phyloP scores from a whole-genome alignment of 2,113 vertebrate genomes.

The Galemys pyrenaicus region DNA sequence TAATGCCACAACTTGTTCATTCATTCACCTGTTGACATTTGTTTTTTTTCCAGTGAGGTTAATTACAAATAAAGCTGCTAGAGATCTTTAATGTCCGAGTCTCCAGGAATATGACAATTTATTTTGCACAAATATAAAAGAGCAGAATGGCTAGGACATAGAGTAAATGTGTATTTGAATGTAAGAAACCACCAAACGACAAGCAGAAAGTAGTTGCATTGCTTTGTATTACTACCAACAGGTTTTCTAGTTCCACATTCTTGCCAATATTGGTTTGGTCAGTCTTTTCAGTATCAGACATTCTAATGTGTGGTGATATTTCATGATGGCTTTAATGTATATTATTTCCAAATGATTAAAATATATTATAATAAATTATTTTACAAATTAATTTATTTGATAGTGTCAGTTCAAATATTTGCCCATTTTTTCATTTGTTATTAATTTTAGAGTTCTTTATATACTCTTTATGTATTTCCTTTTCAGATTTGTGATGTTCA shows the following conservation, averaged over 20 bases:
- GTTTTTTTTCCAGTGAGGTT: neutral
- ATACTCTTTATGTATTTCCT: too few relatives aligned
- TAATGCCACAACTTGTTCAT: too few relatives aligned
- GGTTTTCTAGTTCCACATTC: neutral
- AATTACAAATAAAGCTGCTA: neutral
- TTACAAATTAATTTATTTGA: neutral
- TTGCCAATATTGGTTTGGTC: neutral
- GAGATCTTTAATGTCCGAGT: neutral
- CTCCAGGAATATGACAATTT: neutral
- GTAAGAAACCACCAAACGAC: neutral
- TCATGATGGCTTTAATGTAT: neutral
- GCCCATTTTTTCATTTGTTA: neutral
- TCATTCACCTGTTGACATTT: too few relatives aligned
- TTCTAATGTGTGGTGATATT: too few relatives aligned
- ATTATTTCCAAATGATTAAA: neutral
- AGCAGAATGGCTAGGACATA: neutral
- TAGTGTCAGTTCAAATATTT: neutral
- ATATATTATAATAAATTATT: neutral
- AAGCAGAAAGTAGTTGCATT: too few relatives aligned
- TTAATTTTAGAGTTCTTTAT: neutral
- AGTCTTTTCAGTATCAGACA: neutral
- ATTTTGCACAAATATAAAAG: neutral
- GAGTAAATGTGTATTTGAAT: neutral
- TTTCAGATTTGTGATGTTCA: neutral
- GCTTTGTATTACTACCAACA: rapidly evolving